Conservation (phyloP, 2,888 invertebrate species). For the Heliconius erato region DNA sequence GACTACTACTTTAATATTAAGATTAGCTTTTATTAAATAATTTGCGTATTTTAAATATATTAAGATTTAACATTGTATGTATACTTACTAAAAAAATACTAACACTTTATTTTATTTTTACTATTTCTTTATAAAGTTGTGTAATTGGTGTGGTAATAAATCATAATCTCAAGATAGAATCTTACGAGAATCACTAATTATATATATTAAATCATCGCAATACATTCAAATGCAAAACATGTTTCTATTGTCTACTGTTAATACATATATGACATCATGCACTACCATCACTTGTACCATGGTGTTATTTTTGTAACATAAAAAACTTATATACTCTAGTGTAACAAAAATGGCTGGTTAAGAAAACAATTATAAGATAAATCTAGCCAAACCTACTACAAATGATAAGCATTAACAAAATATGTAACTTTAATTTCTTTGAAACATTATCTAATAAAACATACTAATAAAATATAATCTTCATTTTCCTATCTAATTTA, state of each 20-base stretch:
- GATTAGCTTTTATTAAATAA: too few species aligned
- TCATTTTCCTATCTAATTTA: neutral
- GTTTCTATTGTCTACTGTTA: conserved; percentile 52
- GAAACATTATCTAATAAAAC: too few species aligned
- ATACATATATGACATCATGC: conserved; percentile 53
- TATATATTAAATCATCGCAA: conserved; percentile 24
- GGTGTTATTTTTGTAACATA: conserved; percentile 27
- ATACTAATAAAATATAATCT: neutral
- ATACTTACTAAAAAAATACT: neutral
- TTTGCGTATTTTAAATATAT: too few species aligned
- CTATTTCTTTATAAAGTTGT: neutral
- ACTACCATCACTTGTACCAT: conserved; percentile 28
- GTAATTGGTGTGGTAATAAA: neutral
- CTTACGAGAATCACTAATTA: conserved; percentile 7
- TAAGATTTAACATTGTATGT: too few species aligned
- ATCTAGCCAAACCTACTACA: neutral
- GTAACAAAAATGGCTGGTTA: conserved; percentile 2
- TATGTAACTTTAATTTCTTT: neutral
- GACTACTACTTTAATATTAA: too few species aligned
- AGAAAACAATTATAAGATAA: neutral
- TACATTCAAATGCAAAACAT: conserved; percentile 55
- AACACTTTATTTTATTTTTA: neutral
- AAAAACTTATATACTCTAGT: neutral
- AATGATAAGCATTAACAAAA: neutral
- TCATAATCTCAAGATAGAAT: neutral